A percentile compares a stretch with the other conserved stretches of the same genome.
Evolutionary conservation across 2,113 vertebrate species (phyloP).

Genomic region (Psilopogon haemacephalus): DNA sequence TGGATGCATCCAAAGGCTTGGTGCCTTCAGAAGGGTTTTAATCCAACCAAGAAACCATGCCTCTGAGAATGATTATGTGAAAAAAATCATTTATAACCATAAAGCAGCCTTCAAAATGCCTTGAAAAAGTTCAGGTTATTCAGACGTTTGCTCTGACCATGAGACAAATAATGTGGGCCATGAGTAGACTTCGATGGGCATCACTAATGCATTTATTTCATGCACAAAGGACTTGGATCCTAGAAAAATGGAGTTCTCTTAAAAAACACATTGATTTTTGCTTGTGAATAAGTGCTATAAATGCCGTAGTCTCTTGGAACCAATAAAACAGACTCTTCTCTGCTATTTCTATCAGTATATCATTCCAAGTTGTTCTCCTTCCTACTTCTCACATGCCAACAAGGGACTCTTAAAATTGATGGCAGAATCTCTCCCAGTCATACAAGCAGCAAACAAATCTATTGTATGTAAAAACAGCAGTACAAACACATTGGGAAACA

Average conservation of each 20-base stretch:
- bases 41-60: neutral
- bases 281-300: neutral
- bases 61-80: neutral
- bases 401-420: neutral
- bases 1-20: rapidly evolving
- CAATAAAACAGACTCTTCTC: neutral
- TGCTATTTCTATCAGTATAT: neutral
- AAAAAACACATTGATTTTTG: neutral
- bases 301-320: neutral
- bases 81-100: neutral
- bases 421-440: neutral
- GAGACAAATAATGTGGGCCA: neutral
- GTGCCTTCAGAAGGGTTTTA: neutral
- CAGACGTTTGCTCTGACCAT: neutral
- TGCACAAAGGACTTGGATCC: neutral
- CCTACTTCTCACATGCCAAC: neutral
- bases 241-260: neutral
- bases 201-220: neutral
- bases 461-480: neutral
- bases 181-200: neutral
- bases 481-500: neutral
- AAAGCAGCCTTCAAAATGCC: neutral
- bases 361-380: neutral
- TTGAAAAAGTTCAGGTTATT: neutral
- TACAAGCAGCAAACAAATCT: neutral